Evolutionary conservation across 2,797 vertebrate genomes (phyloP), one percentile per base, ranked within the genome.

Genomic region (Tenualosa ilisha): DNA sequence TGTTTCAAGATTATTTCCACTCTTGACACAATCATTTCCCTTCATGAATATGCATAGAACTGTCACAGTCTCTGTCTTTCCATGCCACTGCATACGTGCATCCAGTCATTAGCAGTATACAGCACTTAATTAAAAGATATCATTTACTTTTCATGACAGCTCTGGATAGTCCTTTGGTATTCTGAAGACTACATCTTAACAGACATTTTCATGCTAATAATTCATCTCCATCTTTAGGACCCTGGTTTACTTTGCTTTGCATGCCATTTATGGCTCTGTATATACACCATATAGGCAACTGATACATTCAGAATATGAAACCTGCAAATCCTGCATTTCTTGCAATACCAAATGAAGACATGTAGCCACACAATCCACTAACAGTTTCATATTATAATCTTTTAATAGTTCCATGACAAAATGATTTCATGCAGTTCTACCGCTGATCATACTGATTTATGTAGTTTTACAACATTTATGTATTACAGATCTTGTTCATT

Each of bases 1-100:
- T 79, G 46, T 79, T 79, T 79, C 40, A 79, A 79, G 72, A 43
- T 79, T 2, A 79, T 91, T 92, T 92, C 91, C 91, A 85, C 87
- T 92, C 84, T 81, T 53, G 88, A 81, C 85, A 31, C 87, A 82
- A 13, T 81, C 8, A 40, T 68, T 83, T 68, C 82, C 81, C 46
- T 84, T 89, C 49, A 85, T 7, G 72, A 79, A 79, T 79, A 79
- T 46, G 22, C 72, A 79, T 79, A 0, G n/a, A 43, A 79, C 72
- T 8, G 72, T 79, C 7, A 46, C 40, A 22, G 37, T 46, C 72
- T 15, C 51, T 79, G 37, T n/a, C 20, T 84, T 79, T 79, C 50
- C 53, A 84, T 59, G 75, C 22, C 46, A 46, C 15, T 46, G 17
- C 37, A 79, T 79, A 65, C 63, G n/a, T 65, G 63, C 26, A 79